These are phyloP conservation scores for Holothuria scabra DNA, from an alignment of 53 echinoderm and acorn worm genomes.

Conservation along the genomic window DNA sequence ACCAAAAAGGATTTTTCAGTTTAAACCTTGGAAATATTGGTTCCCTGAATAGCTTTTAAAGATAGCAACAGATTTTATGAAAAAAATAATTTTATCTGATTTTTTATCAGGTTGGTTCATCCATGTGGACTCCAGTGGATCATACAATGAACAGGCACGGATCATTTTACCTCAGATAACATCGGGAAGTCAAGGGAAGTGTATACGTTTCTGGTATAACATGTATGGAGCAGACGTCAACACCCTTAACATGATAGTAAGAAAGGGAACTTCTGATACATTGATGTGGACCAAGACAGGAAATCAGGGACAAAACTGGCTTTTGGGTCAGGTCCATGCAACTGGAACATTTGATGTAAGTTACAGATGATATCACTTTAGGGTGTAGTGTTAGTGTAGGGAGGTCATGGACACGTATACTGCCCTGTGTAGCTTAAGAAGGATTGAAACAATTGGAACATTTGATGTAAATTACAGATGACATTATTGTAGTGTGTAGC, in stretches of 20 bases:
- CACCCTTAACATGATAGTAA: slow-evolving; percentile 38
- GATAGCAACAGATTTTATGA: too few species aligned
- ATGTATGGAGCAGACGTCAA: slow-evolving; percentile 38
- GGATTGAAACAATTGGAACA: too few species aligned
- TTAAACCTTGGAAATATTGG: too few species aligned
- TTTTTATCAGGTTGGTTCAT: slow-evolving; percentile 27
- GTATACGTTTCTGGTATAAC: slow-evolving; percentile 49
- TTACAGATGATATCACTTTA: too few species aligned
- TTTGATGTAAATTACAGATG: too few species aligned
- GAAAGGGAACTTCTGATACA: background rate
- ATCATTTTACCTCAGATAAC: slow-evolving; percentile 18
- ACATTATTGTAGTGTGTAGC: too few species aligned
- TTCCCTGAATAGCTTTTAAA: too few species aligned
- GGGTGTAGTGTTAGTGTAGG: too few species aligned
- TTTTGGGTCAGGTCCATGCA: slow-evolving; percentile 9
- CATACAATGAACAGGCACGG: background rate
- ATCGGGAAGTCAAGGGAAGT: slow-evolving; percentile 15
- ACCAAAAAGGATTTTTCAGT: too few species aligned
- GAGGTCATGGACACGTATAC: too few species aligned
- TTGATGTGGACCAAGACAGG: slow-evolving; percentile 43
- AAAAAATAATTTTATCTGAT: too few species aligned
- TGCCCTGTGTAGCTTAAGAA: too few species aligned
- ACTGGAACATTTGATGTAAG: slow-evolving; percentile 22
- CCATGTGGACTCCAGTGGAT: slow-evolving; percentile 9
- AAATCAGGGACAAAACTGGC: slow-evolving; percentile 34